Conservation (phyloP, 2,797 vertebrate genomes). For the Centroberyx gerrardi region DNA sequence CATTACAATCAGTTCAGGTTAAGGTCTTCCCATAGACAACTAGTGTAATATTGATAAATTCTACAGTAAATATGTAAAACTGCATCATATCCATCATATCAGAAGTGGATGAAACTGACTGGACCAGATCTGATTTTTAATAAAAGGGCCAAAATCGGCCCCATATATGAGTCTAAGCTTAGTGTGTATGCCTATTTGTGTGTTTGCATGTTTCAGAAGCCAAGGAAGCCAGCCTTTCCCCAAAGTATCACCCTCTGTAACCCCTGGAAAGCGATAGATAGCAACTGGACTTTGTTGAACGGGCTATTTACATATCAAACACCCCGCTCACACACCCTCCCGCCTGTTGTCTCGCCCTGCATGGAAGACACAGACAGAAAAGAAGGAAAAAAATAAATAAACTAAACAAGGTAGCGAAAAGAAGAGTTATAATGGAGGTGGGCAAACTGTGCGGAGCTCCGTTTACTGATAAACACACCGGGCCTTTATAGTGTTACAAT, state of each 20-base stretch:
- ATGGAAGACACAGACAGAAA: constrained; percentile 42
- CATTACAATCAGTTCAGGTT: too few species aligned
- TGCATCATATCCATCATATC: neutral
- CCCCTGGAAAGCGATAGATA: constrained; percentile 55
- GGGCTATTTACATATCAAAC: constrained; percentile 78
- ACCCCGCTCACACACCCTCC: constrained; percentile 5
- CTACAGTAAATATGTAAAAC: neutral
- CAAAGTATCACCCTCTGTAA: constrained; percentile 64
- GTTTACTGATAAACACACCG: constrained; percentile 78
- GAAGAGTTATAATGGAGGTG: constrained; percentile 66
- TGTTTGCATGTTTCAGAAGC: constrained; percentile 43
- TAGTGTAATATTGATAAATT: too few species aligned
- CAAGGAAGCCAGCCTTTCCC: constrained; percentile 37
- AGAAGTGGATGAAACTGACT: neutral
- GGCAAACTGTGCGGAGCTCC: constrained; percentile 58
- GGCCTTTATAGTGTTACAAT: constrained; percentile 73
- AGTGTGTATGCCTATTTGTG: constrained; percentile 45
- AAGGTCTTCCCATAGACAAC: too few species aligned
- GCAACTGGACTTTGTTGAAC: constrained; percentile 72
- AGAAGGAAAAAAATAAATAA: constrained; percentile 53
- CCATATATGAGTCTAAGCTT: constrained; percentile 7
- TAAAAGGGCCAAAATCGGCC: neutral
- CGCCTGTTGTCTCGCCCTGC: constrained; percentile 40
- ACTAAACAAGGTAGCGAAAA: constrained; percentile 62
- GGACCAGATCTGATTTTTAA: constrained; percentile 11